phyloP scores from a whole-genome alignment of 2,113 vertebrate genomes.

The Spea bombifrons region DNA sequence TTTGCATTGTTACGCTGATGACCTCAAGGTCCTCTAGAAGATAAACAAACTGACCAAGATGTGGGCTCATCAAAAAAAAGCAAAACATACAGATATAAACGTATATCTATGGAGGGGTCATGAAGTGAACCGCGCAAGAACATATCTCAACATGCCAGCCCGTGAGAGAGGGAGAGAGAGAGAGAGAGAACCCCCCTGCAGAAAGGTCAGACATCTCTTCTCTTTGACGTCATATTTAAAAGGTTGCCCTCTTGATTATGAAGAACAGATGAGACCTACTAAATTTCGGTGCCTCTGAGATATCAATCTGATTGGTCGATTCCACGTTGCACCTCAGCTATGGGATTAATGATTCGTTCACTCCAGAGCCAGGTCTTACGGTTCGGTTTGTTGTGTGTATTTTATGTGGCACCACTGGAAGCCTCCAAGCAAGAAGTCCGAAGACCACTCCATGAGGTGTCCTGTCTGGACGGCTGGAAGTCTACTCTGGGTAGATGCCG shows the following conservation, averaged over 20 bases:
- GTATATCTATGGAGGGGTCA: neutral
- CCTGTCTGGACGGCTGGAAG: too few relatives aligned
- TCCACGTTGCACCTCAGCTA: too few relatives aligned
- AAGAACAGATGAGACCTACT: too few relatives aligned
- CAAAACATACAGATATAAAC: neutral
- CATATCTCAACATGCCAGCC: conserved; percentile 26
- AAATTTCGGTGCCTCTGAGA: too few relatives aligned
- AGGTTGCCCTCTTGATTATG: neutral
- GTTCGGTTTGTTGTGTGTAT: too few relatives aligned
- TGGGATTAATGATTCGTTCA: too few relatives aligned
- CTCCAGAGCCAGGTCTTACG: too few relatives aligned
- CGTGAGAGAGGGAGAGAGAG: neutral
- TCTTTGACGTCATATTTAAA: conserved; percentile 15
- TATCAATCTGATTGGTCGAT: too few relatives aligned
- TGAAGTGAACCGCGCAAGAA: conserved; percentile 24
- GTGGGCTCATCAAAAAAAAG: conserved; percentile 18
- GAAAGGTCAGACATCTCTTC: conserved; percentile 7
- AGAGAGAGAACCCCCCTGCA: neutral
- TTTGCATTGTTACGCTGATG: conserved; percentile 23
- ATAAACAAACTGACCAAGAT: conserved; percentile 40
- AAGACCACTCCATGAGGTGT: too few relatives aligned
- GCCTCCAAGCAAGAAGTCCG: too few relatives aligned
- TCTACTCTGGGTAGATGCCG: too few relatives aligned
- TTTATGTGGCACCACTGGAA: too few relatives aligned
- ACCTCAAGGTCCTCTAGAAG: conserved; percentile 3